Base-by-base conservation (phyloP, 2,888 invertebrate species). In the Apamea monoglypha region DNA sequence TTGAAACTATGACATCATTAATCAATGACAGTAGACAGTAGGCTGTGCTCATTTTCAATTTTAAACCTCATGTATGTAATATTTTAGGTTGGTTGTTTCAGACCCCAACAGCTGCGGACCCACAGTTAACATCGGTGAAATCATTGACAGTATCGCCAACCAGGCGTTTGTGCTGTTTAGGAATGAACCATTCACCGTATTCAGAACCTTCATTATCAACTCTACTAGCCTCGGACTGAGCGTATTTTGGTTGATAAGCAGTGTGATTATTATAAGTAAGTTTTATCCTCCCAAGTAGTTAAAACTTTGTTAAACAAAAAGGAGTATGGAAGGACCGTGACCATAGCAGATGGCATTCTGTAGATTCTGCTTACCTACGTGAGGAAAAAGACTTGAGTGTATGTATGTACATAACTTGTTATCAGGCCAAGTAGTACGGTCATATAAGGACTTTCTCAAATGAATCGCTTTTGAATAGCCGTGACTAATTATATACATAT, bases 181-280 rank as follows among this genome's bases (percentile, higher is more conserved):
- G 0, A 74, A 85, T 3, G 91, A 93, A 75, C 93, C 96, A 0
- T 83, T 94, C 67, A 93, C 95, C 0, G 92, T 92, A 0, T 93
- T 92, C 44, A 90, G 96, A 12, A 95, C 95, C 0, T 93, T 95
- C 69, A 81, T 94, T 40, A 92, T 96, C n/a, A 96, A 94, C 84
- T 89, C 90, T 72, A 88, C 88, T 1, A 90, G 91, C 78, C 91
- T 95, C 21, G 92, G 91, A 0, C 81, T 96, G 18, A 92, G 93
- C 64, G 85, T 91, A 0, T 64, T 95, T 3, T 96, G 96, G 96
- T 85, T 94, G 1, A 85, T 93, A 12, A 87, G 93, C 47, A 94
- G 95, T 81, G 88, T 93, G 8, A 78, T 94, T 53, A 88, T 96
- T 25, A 93, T 95, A 81, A 91, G 96, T 96, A 89, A 94, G 95